Base-by-base conservation (phyloP, 2,797 vertebrate genomes). In the Myotis pilosus region DNA sequence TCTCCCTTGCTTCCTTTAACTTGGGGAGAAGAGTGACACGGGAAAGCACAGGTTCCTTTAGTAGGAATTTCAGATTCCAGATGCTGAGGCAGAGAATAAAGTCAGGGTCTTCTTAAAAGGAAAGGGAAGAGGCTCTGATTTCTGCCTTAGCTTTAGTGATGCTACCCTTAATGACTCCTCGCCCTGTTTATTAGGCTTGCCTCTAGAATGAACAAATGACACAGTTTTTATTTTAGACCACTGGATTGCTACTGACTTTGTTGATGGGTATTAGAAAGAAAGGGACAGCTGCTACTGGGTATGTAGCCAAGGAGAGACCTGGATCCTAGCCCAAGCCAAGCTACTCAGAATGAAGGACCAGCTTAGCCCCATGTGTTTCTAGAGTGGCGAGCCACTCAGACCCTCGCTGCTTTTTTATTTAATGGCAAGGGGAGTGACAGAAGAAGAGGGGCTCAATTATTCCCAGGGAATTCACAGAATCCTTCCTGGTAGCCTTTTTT, bases 271-370 rank as follows among this genome's bases (percentile, higher is more conserved):
- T 93, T 95, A 74, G 76, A 84, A 96, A 95, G 94, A 94, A 94
- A 95, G 84, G 93, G 93, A 93, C 89, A 95, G 94, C 94, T 96
- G 94, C 81, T 83, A n/a, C 89, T 28, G 89, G 95, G 96, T 88
- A 85, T 72, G 88, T 94, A 84, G 91, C 92, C 96, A 95, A 71
- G 79, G 90, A 90, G 55, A 68, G 92, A 97, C 78, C 88, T 97
- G 97, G 96, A 95, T 92, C 30, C 51, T 69, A 20, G 96, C 97
- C 95, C 94, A 87, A 94, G 95, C 94, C 95, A 71, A 28, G 57
- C 78, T 88, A 22, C 95, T 93, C 51, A n/a, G 88, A 96, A 44
- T n/a, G 90, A 95, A 86, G 96, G 93, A 92, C 93, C 87, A 69
- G 92, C 51, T 86, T 55, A 25, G 78, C 69, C 92, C 84, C 83